phyloP scores from a whole-genome alignment of 2,888 invertebrate genomes.

The Amphipyra tragopoginis region DNA sequence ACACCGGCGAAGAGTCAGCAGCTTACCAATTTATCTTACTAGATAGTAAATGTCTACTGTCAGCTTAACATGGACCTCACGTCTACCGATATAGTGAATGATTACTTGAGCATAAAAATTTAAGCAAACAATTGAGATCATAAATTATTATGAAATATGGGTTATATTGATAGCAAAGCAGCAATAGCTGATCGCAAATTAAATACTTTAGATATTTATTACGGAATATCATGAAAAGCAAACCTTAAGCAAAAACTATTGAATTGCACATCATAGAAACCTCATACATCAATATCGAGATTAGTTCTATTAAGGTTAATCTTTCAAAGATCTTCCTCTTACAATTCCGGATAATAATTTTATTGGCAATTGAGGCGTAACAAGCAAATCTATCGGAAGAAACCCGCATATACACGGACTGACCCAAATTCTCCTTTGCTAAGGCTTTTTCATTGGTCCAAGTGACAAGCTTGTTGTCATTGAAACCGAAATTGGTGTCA shows the following conservation, averaged over 20 bases:
- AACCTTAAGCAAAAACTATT: not conserved
- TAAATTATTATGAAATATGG: no score
- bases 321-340: constrained; percentile 62
- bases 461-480: constrained; percentile 40
- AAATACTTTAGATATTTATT: not conserved
- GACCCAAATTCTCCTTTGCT: constrained; percentile 75
- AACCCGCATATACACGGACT: constrained; percentile 75
- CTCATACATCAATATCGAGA: constrained; percentile 31
- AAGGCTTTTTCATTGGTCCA: constrained; percentile 57
- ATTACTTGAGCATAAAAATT: no score
- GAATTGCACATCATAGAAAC: not conserved
- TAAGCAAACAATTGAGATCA: no score
- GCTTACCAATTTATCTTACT: no score
- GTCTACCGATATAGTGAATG: no score
- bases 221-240: no score
- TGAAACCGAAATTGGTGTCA: not conserved
- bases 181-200: not conserved
- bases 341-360: constrained; percentile 67
- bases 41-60: no score
- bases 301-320: constrained; percentile 57
- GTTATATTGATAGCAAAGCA: no score
- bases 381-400: constrained; percentile 84
- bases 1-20: no score
- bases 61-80: no score
- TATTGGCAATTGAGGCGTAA: constrained; percentile 75